These are phyloP conservation scores for Sylvia borin DNA, from an alignment of 2,797 vertebrate genomes.

Conservation along the genomic window DNA sequence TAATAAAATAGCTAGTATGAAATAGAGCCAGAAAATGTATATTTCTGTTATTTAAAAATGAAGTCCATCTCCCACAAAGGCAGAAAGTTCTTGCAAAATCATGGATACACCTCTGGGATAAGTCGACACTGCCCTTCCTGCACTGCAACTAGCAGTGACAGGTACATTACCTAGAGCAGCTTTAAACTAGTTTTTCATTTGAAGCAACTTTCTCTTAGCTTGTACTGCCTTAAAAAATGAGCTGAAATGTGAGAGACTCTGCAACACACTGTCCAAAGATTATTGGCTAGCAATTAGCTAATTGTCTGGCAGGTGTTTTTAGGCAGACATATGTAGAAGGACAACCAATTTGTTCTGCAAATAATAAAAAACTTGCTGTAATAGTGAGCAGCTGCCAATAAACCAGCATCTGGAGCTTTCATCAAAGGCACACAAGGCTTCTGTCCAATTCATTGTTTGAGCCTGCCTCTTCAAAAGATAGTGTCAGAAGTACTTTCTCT, in stretches of 20 bases:
- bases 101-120: background rate
- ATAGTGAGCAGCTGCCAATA: background rate
- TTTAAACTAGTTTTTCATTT: background rate
- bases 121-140: background rate
- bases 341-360: background rate
- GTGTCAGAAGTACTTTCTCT: background rate
- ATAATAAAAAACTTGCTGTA: background rate
- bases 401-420: background rate
- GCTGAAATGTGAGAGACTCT: background rate
- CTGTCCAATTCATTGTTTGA: background rate
- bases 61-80: background rate
- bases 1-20: background rate
- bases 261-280: background rate
- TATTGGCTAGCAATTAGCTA: background rate
- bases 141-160: background rate
- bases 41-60: background rate
- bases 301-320: background rate
- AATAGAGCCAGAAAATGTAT: background rate
- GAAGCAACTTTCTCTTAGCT: background rate
- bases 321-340: background rate
- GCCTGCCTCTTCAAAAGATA: background rate
- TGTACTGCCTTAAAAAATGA: background rate
- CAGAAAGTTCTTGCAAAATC: background rate
- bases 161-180: background rate
- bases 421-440: background rate